These are phyloP conservation scores for Protonibea diacanthus DNA, from an alignment of 2,797 vertebrate species.

Conservation along the genomic window DNA sequence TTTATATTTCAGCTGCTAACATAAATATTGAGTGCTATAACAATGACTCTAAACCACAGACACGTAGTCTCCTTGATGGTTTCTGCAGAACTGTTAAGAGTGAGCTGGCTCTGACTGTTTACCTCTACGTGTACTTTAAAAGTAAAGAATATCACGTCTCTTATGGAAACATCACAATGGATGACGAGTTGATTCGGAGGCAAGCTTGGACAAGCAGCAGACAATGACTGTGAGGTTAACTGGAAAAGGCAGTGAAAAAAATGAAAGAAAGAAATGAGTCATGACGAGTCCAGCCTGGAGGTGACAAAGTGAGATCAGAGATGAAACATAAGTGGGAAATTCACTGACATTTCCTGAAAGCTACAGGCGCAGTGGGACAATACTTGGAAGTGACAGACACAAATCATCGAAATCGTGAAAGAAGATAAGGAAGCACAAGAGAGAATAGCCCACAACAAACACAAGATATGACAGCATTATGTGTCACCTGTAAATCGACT, in stretches of 20 bases:
- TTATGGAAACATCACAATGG: neutral
- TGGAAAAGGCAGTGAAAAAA: slow-evolving; percentile 35
- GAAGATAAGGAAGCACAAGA: neutral
- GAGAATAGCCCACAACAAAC: neutral
- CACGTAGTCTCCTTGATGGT: too few species aligned
- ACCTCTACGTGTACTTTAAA: neutral
- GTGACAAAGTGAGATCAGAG: slow-evolving; percentile 46
- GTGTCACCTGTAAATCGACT: too few species aligned
- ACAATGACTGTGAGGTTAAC: slow-evolving; percentile 10
- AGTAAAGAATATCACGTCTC: neutral
- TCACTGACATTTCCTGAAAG: slow-evolving; percentile 54
- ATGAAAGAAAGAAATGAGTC: slow-evolving; percentile 56
- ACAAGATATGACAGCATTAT: neutral
- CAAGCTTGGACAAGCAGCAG: slow-evolving; percentile 15
- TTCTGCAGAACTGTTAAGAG: neutral
- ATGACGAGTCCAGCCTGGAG: neutral
- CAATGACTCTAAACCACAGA: neutral
- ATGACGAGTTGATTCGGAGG: neutral
- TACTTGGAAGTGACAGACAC: neutral
- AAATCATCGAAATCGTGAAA: neutral
- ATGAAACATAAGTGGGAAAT: slow-evolving; percentile 22
- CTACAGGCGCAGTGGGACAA: neutral
- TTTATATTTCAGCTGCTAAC: neutral
- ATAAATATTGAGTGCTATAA: neutral
- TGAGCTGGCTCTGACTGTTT: neutral